These are phyloP conservation scores for Andrena haemorrhoa DNA, from an alignment of 2,888 invertebrate genomes.

Conservation along the genomic window DNA sequence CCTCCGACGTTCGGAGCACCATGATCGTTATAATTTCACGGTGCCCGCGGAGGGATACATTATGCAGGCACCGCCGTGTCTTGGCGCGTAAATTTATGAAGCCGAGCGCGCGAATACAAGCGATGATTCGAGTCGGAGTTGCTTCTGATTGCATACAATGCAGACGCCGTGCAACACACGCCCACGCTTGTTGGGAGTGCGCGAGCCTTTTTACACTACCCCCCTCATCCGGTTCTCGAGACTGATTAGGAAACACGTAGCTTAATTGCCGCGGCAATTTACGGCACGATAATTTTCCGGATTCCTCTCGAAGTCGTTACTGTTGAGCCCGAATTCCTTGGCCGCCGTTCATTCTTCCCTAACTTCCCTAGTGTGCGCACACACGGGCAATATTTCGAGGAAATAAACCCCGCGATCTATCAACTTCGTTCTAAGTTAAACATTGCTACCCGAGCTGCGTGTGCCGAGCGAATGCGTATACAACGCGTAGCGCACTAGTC, in stretches of 20 bases:
- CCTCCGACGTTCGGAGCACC: slow-evolving; percentile 35
- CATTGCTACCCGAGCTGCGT: not conserved
- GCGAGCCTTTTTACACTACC: slow-evolving; percentile 33
- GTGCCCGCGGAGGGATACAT: slow-evolving; percentile 33
- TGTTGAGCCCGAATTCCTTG: not conserved
- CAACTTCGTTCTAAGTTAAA: not conserved
- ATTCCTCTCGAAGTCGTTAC: not conserved
- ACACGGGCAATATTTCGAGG: not conserved
- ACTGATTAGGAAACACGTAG: slow-evolving; percentile 29
- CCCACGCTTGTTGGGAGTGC: slow-evolving; percentile 42
- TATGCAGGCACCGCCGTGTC: slow-evolving; percentile 36
- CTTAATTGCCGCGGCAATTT: slow-evolving; percentile 26
- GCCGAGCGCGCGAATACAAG: slow-evolving; percentile 26
- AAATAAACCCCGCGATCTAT: not conserved
- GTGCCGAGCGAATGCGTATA: not conserved
- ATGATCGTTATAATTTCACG: slow-evolving; percentile 32
- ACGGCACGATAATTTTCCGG: not conserved
- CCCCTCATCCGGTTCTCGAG: slow-evolving; percentile 46
- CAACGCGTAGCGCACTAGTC: not conserved
- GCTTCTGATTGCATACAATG: slow-evolving; percentile 61
- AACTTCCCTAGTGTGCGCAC: not conserved
- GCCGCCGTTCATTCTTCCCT: not conserved
- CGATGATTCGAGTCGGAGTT: slow-evolving; percentile 33
- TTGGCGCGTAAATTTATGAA: slow-evolving; percentile 35
- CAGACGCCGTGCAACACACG: slow-evolving; percentile 32